These are phyloP conservation scores for Laupala kohalensis DNA, from an alignment of 1,140 invertebrate genomes.

Conservation along the genomic window DNA sequence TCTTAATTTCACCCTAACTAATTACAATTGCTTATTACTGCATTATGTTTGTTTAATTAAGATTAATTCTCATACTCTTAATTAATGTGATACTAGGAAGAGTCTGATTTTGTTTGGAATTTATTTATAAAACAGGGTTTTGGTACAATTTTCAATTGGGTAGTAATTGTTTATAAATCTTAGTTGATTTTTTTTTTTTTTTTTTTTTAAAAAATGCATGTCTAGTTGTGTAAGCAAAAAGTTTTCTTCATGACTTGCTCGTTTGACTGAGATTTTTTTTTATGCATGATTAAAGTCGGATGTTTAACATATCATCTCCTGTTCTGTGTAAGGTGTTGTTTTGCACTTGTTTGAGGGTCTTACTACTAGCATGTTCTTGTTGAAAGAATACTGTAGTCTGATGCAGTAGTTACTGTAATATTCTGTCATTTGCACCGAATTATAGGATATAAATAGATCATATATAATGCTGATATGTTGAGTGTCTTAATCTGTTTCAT, in stretches of 20 bases:
- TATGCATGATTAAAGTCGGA: background rate
- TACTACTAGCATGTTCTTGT: background rate
- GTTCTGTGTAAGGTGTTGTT: background rate
- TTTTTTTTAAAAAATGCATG: background rate
- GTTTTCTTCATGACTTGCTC: background rate
- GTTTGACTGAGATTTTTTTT: background rate
- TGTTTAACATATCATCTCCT: constrained; percentile 5
- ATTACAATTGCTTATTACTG: too few species aligned
- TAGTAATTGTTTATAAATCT: background rate
- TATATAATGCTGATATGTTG: background rate
- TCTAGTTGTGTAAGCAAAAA: background rate
- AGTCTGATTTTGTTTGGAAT: background rate
- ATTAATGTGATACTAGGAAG: too few species aligned
- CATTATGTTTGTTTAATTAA: too few species aligned
- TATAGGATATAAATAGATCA: background rate
- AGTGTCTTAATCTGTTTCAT: background rate
- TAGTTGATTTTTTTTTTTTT: background rate
- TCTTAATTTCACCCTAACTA: too few species aligned
- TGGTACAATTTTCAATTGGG: background rate
- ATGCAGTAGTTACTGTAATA: background rate
- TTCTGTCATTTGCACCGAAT: constrained; percentile 4
- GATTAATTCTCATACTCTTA: too few species aligned
- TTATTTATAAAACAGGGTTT: background rate
- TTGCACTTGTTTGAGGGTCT: background rate
- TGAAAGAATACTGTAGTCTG: background rate